phyloP scores from a whole-genome alignment of 2,113 vertebrate species.

The Clupea harengus region DNA sequence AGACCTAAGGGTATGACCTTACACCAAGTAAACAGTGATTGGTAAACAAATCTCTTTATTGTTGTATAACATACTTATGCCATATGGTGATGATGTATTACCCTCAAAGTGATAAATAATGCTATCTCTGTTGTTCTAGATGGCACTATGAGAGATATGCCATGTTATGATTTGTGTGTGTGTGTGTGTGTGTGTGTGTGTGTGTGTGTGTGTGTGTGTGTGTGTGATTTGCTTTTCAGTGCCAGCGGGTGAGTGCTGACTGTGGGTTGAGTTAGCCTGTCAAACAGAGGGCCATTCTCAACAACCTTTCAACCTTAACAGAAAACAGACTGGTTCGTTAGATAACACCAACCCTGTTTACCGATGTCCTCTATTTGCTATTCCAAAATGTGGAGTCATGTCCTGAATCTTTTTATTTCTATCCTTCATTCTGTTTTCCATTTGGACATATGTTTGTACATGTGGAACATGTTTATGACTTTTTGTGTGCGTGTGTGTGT shows the following conservation, averaged over 20 bases:
- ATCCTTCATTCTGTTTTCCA: background rate
- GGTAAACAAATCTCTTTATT: background rate
- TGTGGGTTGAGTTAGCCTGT: background rate
- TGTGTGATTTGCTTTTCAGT: background rate
- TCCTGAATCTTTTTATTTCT: background rate
- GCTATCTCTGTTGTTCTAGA: slow-evolving; percentile 1
- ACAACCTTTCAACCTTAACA: background rate
- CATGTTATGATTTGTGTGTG: background rate
- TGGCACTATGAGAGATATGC: background rate
- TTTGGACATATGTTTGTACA: background rate
- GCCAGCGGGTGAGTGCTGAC: background rate
- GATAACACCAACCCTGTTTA: background rate
- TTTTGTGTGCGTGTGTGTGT: background rate
- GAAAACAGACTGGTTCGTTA: background rate
- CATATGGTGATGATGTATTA: background rate
- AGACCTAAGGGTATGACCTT: background rate
- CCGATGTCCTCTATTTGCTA: background rate
- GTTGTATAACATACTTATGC: background rate
- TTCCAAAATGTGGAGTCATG: background rate
- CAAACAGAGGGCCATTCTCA: background rate
- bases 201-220: background rate
- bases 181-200: slow-evolving; percentile 7
- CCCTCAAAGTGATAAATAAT: background rate
- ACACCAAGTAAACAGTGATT: background rate
- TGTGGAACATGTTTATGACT: background rate